Evolutionary conservation across 1,140 invertebrate genomes (phyloP), one percentile per base, ranked within the genome.

Genomic region (Nomia melanderi): DNA sequence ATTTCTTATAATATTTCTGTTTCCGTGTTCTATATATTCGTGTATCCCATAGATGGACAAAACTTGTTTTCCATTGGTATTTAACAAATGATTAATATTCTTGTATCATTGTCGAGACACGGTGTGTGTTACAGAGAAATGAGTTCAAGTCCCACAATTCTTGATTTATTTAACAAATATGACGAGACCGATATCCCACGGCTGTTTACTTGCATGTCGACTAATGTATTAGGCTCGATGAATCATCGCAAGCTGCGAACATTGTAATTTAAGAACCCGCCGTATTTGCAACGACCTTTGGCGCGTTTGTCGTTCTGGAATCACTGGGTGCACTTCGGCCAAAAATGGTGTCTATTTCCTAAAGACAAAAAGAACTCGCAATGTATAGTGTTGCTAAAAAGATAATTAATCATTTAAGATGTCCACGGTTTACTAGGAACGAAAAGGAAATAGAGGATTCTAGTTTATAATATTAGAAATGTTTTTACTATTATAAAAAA

Each of bases 181-280:
- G 73, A 81, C 59, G 50, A 44, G 54, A 14, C 41, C 36, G 53
- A 73, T 81, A 78, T 78, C 76, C 70, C 65, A 50, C 69, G 63
- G 53, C 27, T 73, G 69, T 73, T 78, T 47, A 23, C 53, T 31
- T 44, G 17, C 47, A 2, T 25, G 33, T n/a, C 17, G 54, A 36
- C 64, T 2, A 39, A 63, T 47, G 53, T n/a, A 39, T 78, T 78
- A 59, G 27, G 25, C 11, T 3, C 50, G 59, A 80, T 85, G 83
- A 87, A 84, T 87, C 85, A 86, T 74, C 84, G 62, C 59, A 23
- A 71, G 75, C 65, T 79, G 60, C 66, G 73, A 56, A 81, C 31
- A 23, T 73, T 77, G 79, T 86, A 79, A 86, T 83, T 85, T 79
- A 81, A 75, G 73, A 77, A 44, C 25, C 60, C 65, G 27, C 39